Percentiles rank a stretch among this genome's conserved stretches.
phyloP scores from a whole-genome alignment of 1,140 invertebrate species.

The Thaumetopoea pityocampa region DNA sequence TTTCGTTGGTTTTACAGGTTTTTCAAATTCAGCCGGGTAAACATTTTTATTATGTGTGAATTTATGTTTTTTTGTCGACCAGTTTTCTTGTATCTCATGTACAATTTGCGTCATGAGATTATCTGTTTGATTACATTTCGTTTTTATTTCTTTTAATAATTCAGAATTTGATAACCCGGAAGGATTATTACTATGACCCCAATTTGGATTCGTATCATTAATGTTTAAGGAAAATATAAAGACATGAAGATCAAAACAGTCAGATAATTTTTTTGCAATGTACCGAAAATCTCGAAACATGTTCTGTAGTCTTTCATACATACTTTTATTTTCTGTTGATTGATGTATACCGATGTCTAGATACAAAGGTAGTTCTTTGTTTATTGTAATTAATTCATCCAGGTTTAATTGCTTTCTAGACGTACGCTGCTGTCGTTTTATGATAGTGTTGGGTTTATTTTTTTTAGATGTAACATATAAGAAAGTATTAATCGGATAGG shows the following conservation, averaged over 20 bases:
- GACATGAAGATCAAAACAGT: slow-evolving; percentile 10
- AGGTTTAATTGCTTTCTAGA: no score
- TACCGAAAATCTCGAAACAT: not conserved
- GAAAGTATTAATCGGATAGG: no score
- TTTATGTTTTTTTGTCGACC: not conserved
- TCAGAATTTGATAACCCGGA: not conserved
- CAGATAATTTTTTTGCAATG: slow-evolving; percentile 4
- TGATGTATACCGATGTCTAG: not conserved
- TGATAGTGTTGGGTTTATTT: no score
- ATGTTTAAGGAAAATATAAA: slow-evolving; percentile 11
- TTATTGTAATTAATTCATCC: no score
- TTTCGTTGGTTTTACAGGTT: no score
- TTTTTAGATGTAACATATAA: no score
- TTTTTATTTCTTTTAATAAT: slow-evolving; percentile 7
- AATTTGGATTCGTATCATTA: slow-evolving; percentile 6
- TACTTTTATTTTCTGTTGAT: not conserved
- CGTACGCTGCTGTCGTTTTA: no score
- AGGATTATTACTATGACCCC: not conserved
- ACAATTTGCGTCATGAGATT: slow-evolving; percentile 6
- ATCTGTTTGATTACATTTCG: slow-evolving; percentile 4
- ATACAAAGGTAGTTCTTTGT: not conserved
- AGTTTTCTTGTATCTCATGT: slow-evolving; percentile 6
- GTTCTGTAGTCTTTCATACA: not conserved
- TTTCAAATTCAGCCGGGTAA: not conserved
- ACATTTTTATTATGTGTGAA: not conserved